phyloP scores from a whole-genome alignment of 2,888 invertebrate species.

The Hybos culiciformis region DNA sequence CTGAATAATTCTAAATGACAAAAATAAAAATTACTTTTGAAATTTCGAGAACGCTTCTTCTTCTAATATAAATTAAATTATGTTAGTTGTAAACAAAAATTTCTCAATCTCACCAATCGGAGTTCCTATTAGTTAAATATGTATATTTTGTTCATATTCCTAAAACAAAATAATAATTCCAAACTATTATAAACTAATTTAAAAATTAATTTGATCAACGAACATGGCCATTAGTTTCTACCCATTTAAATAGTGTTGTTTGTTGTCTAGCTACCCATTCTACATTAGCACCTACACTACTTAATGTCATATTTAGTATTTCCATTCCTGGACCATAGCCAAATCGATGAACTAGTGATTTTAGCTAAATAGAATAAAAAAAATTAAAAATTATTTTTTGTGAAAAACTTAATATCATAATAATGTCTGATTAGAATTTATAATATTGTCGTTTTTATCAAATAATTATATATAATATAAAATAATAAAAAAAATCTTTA shows the following conservation, averaged over 20 bases:
- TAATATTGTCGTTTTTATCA: neutral
- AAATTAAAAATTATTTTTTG: neutral
- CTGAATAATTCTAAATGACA: too few relatives aligned
- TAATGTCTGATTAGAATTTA: too few relatives aligned
- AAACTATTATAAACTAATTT: too few relatives aligned
- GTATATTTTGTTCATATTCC: too few relatives aligned
- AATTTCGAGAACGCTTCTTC: too few relatives aligned
- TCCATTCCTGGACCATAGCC: constrained; percentile 35
- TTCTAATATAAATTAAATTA: too few relatives aligned
- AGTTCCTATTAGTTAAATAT: too few relatives aligned
- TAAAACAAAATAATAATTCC: too few relatives aligned
- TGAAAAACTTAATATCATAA: neutral
- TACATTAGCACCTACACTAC: constrained; percentile 35
- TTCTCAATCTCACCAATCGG: too few relatives aligned
- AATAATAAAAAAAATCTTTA: neutral
- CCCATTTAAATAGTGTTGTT: constrained; percentile 34
- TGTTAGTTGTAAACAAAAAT: too few relatives aligned
- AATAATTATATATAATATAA: neutral
- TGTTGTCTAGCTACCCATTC: constrained; percentile 36
- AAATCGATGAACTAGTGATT: constrained; percentile 35
- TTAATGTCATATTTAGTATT: constrained; percentile 34
- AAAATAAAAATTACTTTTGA: too few relatives aligned
- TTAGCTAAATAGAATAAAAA: constrained; percentile 22
- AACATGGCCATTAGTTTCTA: constrained; percentile 30
- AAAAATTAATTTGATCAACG: constrained; percentile 23